These are phyloP conservation scores for Hypena proboscidalis DNA, from an alignment of 2,888 invertebrate species.

Conservation along the genomic window DNA sequence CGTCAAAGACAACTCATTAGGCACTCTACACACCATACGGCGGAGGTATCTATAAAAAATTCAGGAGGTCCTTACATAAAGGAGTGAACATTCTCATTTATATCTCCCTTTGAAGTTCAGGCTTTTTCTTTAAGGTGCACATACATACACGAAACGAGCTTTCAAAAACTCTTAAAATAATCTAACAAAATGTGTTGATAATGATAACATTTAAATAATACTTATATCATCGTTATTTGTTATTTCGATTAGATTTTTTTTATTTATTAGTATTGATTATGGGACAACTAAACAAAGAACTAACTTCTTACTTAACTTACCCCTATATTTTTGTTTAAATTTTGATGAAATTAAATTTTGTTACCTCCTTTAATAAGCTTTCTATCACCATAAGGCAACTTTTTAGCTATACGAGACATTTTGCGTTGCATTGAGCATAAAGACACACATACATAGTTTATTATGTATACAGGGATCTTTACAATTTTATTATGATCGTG, in stretches of 20 bases:
- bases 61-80: constrained; percentile 60
- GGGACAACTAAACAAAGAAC: no score
- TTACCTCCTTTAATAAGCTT: no score
- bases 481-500: constrained; percentile 27
- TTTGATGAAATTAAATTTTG: no score
- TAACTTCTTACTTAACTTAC: no score
- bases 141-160: constrained; percentile 42
- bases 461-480: constrained; percentile 32
- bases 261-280: no score
- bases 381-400: no score
- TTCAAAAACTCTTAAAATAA: constrained; percentile 29
- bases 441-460: constrained; percentile 9
- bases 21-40: constrained; percentile 65
- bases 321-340: no score
- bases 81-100: constrained; percentile 58
- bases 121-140: constrained; percentile 62
- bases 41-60: constrained; percentile 65
- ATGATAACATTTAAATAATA: no score
- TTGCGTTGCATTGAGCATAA: constrained; percentile 2
- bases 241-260: no score
- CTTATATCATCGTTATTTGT: no score
- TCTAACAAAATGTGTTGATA: no score
- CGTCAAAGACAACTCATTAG: constrained; percentile 69
- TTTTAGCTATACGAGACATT: no score
- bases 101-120: constrained; percentile 68